These are phyloP conservation scores for Halcyon senegalensis DNA, from an alignment of 2,113 vertebrate species.

Conservation along the genomic window DNA sequence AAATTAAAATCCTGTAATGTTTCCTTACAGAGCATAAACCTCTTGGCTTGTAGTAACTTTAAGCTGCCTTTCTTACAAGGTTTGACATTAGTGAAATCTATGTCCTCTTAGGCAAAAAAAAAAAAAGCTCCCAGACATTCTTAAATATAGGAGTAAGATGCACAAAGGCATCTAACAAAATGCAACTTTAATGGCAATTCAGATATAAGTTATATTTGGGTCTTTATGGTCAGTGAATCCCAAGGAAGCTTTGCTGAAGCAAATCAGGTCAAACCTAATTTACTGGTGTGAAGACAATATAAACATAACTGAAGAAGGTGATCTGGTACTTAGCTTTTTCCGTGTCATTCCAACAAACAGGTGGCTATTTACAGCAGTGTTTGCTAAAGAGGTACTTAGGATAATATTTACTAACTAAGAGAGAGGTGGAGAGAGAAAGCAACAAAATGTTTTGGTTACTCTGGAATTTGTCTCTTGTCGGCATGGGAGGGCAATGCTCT, in stretches of 20 bases:
- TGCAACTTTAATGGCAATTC: background rate
- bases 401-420: background rate
- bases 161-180: background rate
- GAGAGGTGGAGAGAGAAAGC: conserved; percentile 6
- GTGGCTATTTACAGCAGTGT: background rate
- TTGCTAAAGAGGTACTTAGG: background rate
- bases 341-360: background rate
- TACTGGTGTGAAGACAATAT: background rate
- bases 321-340: background rate
- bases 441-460: background rate
- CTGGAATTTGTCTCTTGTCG: background rate
- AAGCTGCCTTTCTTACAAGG: background rate
- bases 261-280: background rate
- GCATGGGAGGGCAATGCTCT: background rate
- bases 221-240: background rate
- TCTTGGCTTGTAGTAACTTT: background rate
- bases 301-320: background rate
- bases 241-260: background rate
- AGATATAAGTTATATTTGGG: background rate
- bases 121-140: background rate
- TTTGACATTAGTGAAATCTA: background rate
- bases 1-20: background rate
- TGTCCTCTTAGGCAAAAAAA: background rate
- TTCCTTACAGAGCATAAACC: background rate
- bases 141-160: background rate